phyloP scores from a whole-genome alignment of 2,797 vertebrate genomes.

The Oryzias sinensis region DNA sequence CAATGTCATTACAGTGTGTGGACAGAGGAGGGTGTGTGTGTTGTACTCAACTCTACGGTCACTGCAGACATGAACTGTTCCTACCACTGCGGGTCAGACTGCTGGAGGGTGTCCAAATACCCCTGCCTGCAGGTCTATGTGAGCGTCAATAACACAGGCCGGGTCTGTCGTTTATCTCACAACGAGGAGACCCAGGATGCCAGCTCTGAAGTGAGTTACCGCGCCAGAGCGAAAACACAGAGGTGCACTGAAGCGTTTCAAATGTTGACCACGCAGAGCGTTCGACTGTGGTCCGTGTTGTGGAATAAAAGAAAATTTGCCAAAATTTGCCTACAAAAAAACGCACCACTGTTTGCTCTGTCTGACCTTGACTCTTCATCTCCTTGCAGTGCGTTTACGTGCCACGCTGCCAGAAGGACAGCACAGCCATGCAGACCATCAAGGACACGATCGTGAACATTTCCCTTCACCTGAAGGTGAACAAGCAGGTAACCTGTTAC shows the following conservation, averaged over 20 bases:
- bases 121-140: slow-evolving; percentile 95
- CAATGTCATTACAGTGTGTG: slow-evolving; percentile 81
- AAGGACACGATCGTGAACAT: slow-evolving; percentile 83
- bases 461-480: slow-evolving; percentile 86
- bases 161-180: slow-evolving; percentile 87
- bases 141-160: slow-evolving; percentile 88
- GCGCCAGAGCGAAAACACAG: slow-evolving; percentile 48
- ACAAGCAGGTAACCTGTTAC: slow-evolving; percentile 87
- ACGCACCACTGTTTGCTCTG: not conserved
- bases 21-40: slow-evolving; percentile 90
- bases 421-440: slow-evolving; percentile 78
- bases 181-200: slow-evolving; percentile 89
- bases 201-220: slow-evolving; percentile 85
- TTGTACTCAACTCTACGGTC: slow-evolving; percentile 87
- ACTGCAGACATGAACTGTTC: slow-evolving; percentile 90
- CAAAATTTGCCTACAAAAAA: slow-evolving; percentile 6
- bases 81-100: slow-evolving; percentile 91
- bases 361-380: slow-evolving; percentile 18
- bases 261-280: slow-evolving; percentile 47
- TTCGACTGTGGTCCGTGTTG: slow-evolving; percentile 7
- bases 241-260: slow-evolving; percentile 50
- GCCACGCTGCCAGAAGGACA: slow-evolving; percentile 91
- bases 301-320: slow-evolving; percentile 8
- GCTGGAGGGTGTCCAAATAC: slow-evolving; percentile 90
- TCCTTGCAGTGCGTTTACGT: slow-evolving; percentile 89